A percentile compares a stretch with the other conserved stretches of the same genome.
These are phyloP conservation scores for Drosophila seguyi DNA, from an alignment of 1,140 invertebrate species.

Conservation along the genomic window DNA sequence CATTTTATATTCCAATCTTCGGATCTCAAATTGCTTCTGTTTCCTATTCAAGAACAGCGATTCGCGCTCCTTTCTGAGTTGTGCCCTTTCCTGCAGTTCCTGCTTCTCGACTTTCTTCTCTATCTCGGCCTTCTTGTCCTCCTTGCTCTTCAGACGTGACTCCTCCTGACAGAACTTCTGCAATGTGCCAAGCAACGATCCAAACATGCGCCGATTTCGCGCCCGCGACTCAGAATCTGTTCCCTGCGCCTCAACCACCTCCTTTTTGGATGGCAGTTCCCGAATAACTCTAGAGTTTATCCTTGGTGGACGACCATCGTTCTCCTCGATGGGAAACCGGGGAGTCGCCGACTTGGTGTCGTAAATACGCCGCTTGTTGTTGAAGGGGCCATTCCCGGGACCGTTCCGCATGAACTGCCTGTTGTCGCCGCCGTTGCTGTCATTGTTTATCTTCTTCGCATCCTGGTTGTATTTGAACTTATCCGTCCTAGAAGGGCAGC, in stretches of 20 bases:
- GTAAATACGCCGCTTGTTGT: conserved; percentile 80
- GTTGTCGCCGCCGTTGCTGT: conserved; percentile 34
- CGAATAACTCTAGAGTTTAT: conserved; percentile 87
- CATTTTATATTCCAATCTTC: conserved; percentile 96
- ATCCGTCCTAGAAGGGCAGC: conserved; percentile 29
- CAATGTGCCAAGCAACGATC: conserved; percentile 95
- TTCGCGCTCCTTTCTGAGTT: conserved; percentile 93
- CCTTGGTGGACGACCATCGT: conserved; percentile 81
- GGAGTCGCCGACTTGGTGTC: conserved; percentile 87
- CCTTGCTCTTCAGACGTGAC: conserved; percentile 92
- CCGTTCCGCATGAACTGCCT: conserved; percentile 29
- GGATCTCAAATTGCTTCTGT: conserved; percentile 94
- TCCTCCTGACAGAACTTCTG: conserved; percentile 98
- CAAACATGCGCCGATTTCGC: conserved; percentile 97
- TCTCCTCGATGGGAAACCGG: conserved; percentile 85
- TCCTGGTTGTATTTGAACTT: conserved; percentile 52
- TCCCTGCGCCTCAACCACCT: conserved; percentile 93
- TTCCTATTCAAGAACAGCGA: conserved; percentile 94
- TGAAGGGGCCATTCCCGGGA: conserved; percentile 52
- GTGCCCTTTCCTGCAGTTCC: conserved; percentile 93
- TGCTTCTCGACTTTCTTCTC: conserved; percentile 97
- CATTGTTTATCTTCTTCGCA: conserved; percentile 46
- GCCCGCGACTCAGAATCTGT: conserved; percentile 93
- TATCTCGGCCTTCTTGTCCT: conserved; percentile 91
- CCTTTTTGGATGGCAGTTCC: conserved; percentile 90